These are phyloP conservation scores for Acronicta aceris DNA, from an alignment of 2,888 invertebrate genomes.

Conservation along the genomic window DNA sequence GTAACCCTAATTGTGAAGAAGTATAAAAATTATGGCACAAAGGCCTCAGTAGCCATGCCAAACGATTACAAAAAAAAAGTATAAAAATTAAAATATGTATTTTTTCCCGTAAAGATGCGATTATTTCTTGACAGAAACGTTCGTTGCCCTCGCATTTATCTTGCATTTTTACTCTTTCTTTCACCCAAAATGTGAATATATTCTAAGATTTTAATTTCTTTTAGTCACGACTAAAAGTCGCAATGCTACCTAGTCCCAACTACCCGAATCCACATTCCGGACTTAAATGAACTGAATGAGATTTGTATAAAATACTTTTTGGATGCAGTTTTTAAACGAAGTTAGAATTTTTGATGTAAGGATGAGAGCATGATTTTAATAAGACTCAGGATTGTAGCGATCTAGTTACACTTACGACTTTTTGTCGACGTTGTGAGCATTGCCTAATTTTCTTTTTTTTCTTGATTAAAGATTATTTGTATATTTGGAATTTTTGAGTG, in stretches of 20 bases:
- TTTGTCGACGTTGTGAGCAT: constrained; percentile 5
- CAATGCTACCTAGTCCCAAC: constrained; percentile 18
- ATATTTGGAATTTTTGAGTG: constrained; percentile 3
- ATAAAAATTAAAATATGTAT: too few species aligned
- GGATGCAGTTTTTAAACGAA: constrained; percentile 41
- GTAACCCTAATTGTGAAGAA: too few species aligned
- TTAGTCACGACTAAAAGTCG: constrained; percentile 4
- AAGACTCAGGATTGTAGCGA: neutral
- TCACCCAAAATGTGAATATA: neutral
- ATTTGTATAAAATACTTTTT: constrained; percentile 47
- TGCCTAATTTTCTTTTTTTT: neutral
- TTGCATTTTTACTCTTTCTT: neutral
- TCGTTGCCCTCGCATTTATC: neutral
- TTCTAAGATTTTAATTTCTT: neutral
- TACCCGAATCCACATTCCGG: constrained; percentile 39
- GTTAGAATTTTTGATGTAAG: constrained; percentile 31
- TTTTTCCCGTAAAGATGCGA: neutral
- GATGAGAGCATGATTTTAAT: constrained; percentile 7
- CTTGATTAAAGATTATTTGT: constrained; percentile 1
- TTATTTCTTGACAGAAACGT: neutral
- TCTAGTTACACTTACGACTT: neutral
- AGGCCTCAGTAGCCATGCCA: too few species aligned
- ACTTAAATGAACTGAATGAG: constrained; percentile 54
- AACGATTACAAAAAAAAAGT: too few species aligned
- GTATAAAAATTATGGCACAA: too few species aligned